A percentile compares a stretch with the other conserved stretches of the same genome.
Evolutionary conservation across 2,113 vertebrate genomes (phyloP).

Genomic region (Hymenochirus boettgeri): DNA sequence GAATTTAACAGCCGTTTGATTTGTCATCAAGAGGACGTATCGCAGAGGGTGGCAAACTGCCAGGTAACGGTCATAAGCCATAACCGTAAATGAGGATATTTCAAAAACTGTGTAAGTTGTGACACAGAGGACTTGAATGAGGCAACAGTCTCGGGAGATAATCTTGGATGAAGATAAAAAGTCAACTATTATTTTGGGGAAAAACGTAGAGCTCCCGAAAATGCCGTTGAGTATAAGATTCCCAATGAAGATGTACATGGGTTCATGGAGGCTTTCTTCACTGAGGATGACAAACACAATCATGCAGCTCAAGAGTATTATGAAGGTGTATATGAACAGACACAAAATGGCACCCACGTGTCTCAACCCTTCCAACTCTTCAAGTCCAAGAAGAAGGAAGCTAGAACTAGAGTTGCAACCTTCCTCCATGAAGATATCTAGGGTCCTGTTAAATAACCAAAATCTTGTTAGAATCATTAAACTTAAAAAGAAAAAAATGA

Average conservation of each 20-base stretch:
- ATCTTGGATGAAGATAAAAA: neutral
- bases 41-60: no score
- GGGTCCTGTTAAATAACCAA: no score
- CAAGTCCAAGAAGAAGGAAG: constrained; percentile 2
- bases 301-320: neutral
- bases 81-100: constrained; percentile 1
- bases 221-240: constrained; percentile 6
- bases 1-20: neutral
- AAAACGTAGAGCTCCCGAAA: constrained; percentile 1
- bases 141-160: neutral
- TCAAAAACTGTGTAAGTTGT: neutral
- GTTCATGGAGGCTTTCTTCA: constrained; percentile 9
- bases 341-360: neutral
- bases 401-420: neutral
- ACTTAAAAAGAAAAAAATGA: no score
- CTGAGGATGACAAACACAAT: neutral
- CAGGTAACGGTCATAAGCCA: no score
- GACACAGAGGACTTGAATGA: neutral
- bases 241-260: constrained; percentile 10
- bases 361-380: neutral
- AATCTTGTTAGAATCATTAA: no score
- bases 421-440: no score
- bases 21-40: constrained; percentile 5
- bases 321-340: neutral
- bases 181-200: constrained; percentile 1